Evolutionary conservation across 1,140 invertebrate species (phyloP), one percentile per base, ranked within the genome.

Genomic region (Caerostris darwini): DNA sequence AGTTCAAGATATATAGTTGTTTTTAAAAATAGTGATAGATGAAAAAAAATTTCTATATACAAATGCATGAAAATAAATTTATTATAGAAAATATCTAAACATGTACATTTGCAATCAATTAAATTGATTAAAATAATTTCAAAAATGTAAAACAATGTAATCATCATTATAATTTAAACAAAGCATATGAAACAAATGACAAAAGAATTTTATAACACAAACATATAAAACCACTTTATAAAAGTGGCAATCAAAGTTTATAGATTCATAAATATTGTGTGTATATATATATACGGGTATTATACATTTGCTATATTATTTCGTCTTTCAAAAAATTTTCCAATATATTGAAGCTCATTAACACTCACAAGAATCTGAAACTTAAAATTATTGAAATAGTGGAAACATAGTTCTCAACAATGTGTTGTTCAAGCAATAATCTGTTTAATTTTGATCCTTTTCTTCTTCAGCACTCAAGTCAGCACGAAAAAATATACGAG

Each of bases 401-500:
- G 71, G 34, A 50, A 12, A 53, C 53, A 14, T 10, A 5, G 8
- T 77, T 53, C 34, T 12, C 7, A 3, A 71, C 2, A n/a, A 71
- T 10, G 10, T 34, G 8, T 50, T 50, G 12, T 50, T 77, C 71
- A 77, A 77, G 34, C 34, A 85, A 8, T 85, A 58, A 17, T 3
- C 57, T 34, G 57, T 77, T 87, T 86, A 14, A 69, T 94, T 94
- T 83, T 67, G 58, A 17, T 93, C 90, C n/a, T 94, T 94, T 92
- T 95, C 94, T 81, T 94, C 94, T 54, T 91, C 85, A 58, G 95
- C 93, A 64, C 64, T 94, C 85, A 94, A 81, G 54, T 95, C 95
- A n/a, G 95, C 95, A 61, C 95, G 90, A 96, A 99, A 99, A 96
- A 99, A 99, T 95, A 99, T 98, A 96, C 98, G 97, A 7, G 99